Conservation (phyloP, 2,797 vertebrate genomes). For the Cyprinodon diabolis region DNA sequence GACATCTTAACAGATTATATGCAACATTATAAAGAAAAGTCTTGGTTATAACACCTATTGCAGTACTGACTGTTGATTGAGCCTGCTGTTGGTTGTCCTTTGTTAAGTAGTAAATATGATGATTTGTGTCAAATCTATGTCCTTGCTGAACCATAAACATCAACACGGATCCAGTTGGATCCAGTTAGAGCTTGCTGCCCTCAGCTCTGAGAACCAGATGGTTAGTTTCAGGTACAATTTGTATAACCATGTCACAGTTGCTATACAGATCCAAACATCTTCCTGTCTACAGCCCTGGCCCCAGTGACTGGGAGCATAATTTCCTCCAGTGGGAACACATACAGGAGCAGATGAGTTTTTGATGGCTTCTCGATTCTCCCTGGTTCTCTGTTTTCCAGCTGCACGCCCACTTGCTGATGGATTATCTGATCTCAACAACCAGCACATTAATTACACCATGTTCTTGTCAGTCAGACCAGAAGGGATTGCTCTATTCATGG, state of each 20-base stretch:
- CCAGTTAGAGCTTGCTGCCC: slow-evolving; percentile 17
- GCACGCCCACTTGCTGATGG: slow-evolving; percentile 4
- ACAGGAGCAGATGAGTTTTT: slow-evolving; percentile 14
- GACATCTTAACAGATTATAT: not conserved
- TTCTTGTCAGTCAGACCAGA: slow-evolving; percentile 34
- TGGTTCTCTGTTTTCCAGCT: slow-evolving; percentile 2
- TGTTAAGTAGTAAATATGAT: slow-evolving; percentile 1
- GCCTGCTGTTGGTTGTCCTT: not conserved
- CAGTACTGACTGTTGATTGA: not conserved
- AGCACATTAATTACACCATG: slow-evolving; percentile 32
- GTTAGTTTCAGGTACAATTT: slow-evolving; percentile 11
- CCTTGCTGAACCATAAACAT: slow-evolving; percentile 12
- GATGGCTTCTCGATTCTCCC: slow-evolving; percentile 8
- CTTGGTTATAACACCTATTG: not conserved
- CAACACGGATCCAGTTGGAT: slow-evolving; percentile 18
- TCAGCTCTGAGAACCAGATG: slow-evolving; percentile 25
- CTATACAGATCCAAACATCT: slow-evolving; percentile 16
- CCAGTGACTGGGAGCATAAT: slow-evolving; percentile 26
- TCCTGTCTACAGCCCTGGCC: slow-evolving; percentile 13
- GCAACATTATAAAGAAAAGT: not conserved
- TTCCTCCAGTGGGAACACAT: slow-evolving; percentile 43
- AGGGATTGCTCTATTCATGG: slow-evolving; percentile 19
- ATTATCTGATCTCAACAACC: slow-evolving; percentile 32
- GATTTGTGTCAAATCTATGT: slow-evolving; percentile 10
- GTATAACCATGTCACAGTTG: slow-evolving; percentile 14